phyloP scores from a whole-genome alignment of 1,140 invertebrate genomes.

The Rhynchophorus ferrugineus region DNA sequence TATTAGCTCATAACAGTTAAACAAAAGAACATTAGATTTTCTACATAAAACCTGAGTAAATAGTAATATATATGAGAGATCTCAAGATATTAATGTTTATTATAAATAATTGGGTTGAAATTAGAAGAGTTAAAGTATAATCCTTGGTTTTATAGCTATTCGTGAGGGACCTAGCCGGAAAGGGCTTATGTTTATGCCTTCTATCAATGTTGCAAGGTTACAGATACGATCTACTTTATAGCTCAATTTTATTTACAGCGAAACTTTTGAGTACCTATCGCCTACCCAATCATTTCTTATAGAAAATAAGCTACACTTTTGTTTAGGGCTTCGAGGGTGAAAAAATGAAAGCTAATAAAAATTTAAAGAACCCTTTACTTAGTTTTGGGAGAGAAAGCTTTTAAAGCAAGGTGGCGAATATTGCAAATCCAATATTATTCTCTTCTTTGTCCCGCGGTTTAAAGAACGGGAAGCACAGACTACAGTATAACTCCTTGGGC shows the following conservation, averaged over 20 bases:
- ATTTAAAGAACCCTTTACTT: background rate
- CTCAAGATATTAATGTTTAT: background rate
- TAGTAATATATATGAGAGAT: too few species aligned
- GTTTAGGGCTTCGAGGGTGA: too few species aligned
- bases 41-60: too few species aligned
- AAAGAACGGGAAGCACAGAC: too few species aligned
- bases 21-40: too few species aligned
- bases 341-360: background rate
- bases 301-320: background rate
- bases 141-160: background rate
- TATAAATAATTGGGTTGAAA: background rate
- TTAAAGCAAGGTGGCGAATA: slow-evolving; percentile 1
- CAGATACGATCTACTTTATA: slow-evolving; percentile 3
- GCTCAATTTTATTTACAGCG: background rate
- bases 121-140: slow-evolving; percentile 1
- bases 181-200: slow-evolving; percentile 3
- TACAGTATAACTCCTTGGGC: too few species aligned
- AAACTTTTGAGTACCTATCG: background rate
- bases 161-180: background rate
- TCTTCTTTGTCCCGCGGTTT: background rate
- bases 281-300: background rate
- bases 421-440: background rate
- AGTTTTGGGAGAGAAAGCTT: background rate
- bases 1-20: too few species aligned
- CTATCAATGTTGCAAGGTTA: slow-evolving; percentile 2